Conservation (phyloP, 2,113 vertebrate genomes). For the Drymodes brunneopygia region DNA sequence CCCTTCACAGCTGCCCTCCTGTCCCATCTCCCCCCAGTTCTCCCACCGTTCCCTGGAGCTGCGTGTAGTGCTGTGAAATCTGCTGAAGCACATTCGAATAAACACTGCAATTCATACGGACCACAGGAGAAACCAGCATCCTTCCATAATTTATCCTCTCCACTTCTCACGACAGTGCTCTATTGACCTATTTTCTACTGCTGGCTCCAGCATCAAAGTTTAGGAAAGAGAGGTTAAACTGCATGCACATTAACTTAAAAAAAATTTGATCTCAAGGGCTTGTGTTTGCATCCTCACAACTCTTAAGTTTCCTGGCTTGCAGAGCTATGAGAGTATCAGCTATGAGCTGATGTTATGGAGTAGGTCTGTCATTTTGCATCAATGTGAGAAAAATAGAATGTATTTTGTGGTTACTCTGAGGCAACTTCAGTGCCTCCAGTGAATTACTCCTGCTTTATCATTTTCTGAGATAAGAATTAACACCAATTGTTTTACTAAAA, state of each 20-base stretch:
- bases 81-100: background rate
- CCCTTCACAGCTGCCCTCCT: background rate
- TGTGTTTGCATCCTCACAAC: background rate
- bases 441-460: background rate
- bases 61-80: background rate
- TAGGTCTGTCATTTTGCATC: background rate
- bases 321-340: background rate
- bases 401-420: background rate
- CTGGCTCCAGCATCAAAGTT: background rate
- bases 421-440: background rate
- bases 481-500: background rate
- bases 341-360: background rate
- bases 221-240: background rate
- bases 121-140: background rate
- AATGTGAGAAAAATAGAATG: background rate
- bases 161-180: background rate
- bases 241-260: background rate
- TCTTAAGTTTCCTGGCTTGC: background rate
- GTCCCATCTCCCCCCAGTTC: background rate
- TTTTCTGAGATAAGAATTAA: background rate
- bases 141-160: slow-evolving; percentile 25
- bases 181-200: slow-evolving; percentile 34
- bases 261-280: background rate
- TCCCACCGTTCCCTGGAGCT: background rate
- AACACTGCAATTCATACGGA: background rate